Evolutionary conservation across 2,113 vertebrate genomes (phyloP).

Genomic region (Bolborhynchus lineola): DNA sequence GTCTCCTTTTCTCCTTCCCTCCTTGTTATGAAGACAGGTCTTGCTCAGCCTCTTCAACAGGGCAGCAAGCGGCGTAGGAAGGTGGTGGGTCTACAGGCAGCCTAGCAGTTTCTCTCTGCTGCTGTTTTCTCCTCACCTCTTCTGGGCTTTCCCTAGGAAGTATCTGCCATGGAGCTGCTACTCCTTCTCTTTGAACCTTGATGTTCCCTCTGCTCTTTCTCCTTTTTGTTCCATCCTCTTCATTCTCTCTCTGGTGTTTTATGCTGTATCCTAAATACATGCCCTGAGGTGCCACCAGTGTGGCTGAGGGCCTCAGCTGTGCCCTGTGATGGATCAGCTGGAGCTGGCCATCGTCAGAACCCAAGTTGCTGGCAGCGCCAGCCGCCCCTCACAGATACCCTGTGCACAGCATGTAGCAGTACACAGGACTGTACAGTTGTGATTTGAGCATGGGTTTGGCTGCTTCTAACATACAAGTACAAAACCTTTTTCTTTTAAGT

Average conservation of each 20-base stretch:
- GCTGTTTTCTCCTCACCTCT: neutral
- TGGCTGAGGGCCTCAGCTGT: neutral
- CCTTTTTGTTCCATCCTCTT: neutral
- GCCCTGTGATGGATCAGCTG: rapidly evolving
- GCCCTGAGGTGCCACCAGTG: rapidly evolving
- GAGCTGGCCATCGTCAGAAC: rapidly evolving
- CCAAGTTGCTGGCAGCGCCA: neutral
- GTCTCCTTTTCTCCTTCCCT: neutral
- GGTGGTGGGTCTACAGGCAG: neutral
- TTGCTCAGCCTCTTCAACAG: neutral
- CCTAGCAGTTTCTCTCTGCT: neutral
- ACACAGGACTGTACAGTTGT: neutral
- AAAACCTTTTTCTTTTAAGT: neutral
- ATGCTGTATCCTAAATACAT: neutral
- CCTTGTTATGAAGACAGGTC: neutral
- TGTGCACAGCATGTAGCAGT: neutral
- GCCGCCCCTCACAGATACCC: neutral
- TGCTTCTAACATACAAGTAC: neutral
- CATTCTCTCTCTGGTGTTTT: neutral
- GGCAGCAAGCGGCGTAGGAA: neutral
- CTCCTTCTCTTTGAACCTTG: neutral
- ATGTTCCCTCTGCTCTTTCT: neutral
- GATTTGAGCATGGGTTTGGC: neutral
- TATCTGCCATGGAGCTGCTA: neutral
- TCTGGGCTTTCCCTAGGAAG: neutral